Base-by-base conservation (phyloP, 30 jellyfish, hydroid and myxozoan species). In the Haliclystus octoradiatus region DNA sequence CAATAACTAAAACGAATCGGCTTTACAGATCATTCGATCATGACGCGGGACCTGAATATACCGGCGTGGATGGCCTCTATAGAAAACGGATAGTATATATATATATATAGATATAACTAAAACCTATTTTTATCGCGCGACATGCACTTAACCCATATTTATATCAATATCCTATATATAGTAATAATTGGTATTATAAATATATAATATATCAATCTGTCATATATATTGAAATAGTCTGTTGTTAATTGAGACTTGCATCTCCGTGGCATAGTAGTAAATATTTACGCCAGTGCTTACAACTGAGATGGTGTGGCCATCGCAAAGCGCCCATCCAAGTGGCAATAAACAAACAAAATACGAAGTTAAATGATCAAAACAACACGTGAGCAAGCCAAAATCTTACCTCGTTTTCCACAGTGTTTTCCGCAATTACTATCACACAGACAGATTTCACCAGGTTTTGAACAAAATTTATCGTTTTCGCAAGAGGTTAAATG, bases 401-500 rank as follows among this genome's bases (percentile, higher is more conserved):
- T 9, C 88, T 72, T 50, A 82, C 94, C 94, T 3, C 51, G 28
- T 31, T 70, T 74, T 52, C 92, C 81, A 50, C 98, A 69, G 57
- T 35, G 76, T 50, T 82, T 82, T 35, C 93, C 98, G 64, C 98
- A 89, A 27, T 69, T 76, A 34, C 67, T 82, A 28, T 89, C 91
- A 66, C 98, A 89, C 63, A 76, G 57, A 53, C 98, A 89, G 30
- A 50, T 50, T 63, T 81, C 98, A 33, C 30, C 86, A 70, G 31
- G 65, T 46, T 31, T 40, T 31, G 66, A 72, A 49, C 98, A 89
- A 46, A 81, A 81, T 63, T 89, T 89, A 63, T 89, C 98, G 63
- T 89, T 89, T 63, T 89, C 98, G 31, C 98, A 89, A 50, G 23
- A 24, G 30, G 50, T 76, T 14, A 73, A 78, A 46, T 82, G 78